A percentile compares a stretch with the other conserved stretches of the same genome.
phyloP scores from a whole-genome alignment of 2,797 vertebrate species.

The Pygocentrus nattereri region DNA sequence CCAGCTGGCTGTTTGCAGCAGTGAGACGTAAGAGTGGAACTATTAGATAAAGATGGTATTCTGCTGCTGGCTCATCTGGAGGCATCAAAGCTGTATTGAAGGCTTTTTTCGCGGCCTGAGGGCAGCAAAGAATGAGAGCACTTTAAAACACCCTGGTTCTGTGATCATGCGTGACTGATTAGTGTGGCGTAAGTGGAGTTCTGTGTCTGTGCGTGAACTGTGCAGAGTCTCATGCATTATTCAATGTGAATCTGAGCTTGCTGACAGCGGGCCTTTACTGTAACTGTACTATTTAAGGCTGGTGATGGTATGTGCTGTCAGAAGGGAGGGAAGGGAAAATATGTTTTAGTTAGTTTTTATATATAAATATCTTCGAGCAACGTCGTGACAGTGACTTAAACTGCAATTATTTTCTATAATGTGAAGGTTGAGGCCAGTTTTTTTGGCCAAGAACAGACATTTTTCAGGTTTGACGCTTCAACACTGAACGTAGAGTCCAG shows the following conservation, averaged over 20 bases:
- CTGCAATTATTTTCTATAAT: no score
- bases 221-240: constrained; percentile 3
- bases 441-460: no score
- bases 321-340: neutral
- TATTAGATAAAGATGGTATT: neutral
- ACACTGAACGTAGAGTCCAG: no score
- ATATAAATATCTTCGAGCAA: no score
- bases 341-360: no score
- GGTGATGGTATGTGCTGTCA: neutral
- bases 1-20: neutral
- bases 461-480: no score
- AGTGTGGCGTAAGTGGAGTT: neutral
- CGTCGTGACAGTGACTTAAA: no score
- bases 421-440: no score
- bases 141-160: neutral
- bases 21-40: neutral
- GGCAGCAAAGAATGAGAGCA: neutral
- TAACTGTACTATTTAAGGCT: neutral
- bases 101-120: neutral
- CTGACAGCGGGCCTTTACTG: neutral
- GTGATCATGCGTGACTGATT: constrained; percentile 2
- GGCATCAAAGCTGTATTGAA: neutral
- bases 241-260: neutral
- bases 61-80: constrained; percentile 4
- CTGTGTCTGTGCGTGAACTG: neutral